Evolutionary conservation across 2,888 invertebrate genomes (phyloP).

Genomic region (Nomada ruficornis): DNA sequence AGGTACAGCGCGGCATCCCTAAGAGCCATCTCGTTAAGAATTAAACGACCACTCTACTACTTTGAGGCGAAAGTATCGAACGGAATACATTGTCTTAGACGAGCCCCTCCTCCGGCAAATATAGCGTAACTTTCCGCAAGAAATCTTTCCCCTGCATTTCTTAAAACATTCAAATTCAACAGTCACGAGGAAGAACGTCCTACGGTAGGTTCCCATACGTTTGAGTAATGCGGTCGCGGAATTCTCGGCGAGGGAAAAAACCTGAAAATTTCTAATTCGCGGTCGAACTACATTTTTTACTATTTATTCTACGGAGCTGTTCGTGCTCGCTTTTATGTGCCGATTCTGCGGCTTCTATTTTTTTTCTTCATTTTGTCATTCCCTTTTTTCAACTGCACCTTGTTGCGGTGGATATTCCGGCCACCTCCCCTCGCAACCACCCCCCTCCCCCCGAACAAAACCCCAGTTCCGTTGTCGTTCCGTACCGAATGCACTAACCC

Average conservation of each 20-base stretch:
- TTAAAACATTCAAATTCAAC: background rate
- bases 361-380: conserved; percentile 49
- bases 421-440: conserved; percentile 42
- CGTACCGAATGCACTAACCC: conserved; percentile 57
- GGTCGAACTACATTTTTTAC: conserved; percentile 25
- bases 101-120: background rate
- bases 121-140: background rate
- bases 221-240: background rate
- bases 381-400: conserved; percentile 55
- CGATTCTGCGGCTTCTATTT: conserved; percentile 55
- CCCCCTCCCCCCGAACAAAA: conserved; percentile 60
- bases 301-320: conserved; percentile 39
- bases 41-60: conserved; percentile 44
- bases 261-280: conserved; percentile 52
- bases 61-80: background rate
- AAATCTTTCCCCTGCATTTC: no score
- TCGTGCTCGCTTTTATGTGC: conserved; percentile 50
- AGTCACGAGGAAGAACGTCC: background rate
- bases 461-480: conserved; percentile 57
- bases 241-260: conserved; percentile 8
- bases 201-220: background rate
- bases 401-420: conserved; percentile 66
- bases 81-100: background rate
- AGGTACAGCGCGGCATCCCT: conserved; percentile 62
- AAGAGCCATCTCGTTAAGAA: conserved; percentile 46